phyloP scores from a whole-genome alignment of 2,113 vertebrate species.

The Oplegnathus fasciatus region DNA sequence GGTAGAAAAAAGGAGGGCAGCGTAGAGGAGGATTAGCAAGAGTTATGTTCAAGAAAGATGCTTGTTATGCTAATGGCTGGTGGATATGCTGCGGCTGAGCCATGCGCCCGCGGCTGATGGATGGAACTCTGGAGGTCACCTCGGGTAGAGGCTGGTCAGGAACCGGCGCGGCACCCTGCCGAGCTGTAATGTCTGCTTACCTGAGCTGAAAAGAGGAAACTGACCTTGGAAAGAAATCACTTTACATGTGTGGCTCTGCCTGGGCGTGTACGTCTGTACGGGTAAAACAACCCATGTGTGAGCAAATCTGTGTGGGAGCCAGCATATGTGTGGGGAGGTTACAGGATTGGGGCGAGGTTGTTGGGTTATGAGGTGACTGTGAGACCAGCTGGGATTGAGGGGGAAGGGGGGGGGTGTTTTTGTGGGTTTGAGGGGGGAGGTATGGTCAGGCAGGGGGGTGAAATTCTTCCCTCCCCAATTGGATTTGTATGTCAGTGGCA shows the following conservation, averaged over 20 bases:
- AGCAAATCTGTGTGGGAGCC: conserved; percentile 74
- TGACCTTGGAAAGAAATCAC: conserved; percentile 47
- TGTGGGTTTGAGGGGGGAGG: conserved; percentile 37
- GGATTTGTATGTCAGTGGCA: conserved; percentile 80
- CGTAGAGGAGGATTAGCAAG: conserved; percentile 49
- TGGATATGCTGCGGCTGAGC: conserved; percentile 48
- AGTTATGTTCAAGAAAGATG: conserved; percentile 71
- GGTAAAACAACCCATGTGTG: conserved; percentile 60
- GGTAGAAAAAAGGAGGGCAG: conserved; percentile 37
- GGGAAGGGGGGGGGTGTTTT: conserved; percentile 9
- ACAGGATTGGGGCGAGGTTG: conserved; percentile 65
- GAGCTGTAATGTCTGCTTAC: conserved; percentile 59
- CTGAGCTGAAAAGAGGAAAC: conserved; percentile 51
- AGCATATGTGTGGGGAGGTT: conserved; percentile 69
- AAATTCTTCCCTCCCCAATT: conserved; percentile 52
- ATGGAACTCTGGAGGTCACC: conserved; percentile 69
- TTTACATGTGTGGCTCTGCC: not conserved
- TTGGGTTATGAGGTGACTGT: conserved; percentile 66
- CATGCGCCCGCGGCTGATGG: conserved; percentile 51
- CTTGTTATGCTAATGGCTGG: conserved; percentile 77
- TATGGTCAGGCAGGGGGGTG: not conserved
- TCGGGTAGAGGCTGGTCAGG: conserved; percentile 55
- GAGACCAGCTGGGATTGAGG: conserved; percentile 67
- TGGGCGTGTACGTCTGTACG: conserved; percentile 35
- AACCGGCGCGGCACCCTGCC: conserved; percentile 22